These are phyloP conservation scores for Ectropis grisescens DNA, from an alignment of 1,140 invertebrate species.

Conservation along the genomic window DNA sequence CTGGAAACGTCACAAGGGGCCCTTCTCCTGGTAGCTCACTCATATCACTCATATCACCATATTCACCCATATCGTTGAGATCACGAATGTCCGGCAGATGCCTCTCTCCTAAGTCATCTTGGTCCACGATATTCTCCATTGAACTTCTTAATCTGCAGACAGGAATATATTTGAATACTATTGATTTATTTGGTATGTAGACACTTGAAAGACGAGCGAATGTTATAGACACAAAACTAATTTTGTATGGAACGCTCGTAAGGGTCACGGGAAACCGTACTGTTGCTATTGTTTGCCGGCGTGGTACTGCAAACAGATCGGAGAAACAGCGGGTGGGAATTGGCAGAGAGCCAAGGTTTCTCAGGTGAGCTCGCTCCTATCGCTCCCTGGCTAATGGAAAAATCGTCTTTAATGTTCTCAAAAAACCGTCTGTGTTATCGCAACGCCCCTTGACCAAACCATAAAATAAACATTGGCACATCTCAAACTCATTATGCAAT, in stretches of 20 bases:
- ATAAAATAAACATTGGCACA: constrained; percentile 17
- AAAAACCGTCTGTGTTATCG: constrained; percentile 32
- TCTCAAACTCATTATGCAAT: constrained; percentile 20
- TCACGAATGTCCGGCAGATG: constrained; percentile 68
- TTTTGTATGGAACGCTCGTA: background rate
- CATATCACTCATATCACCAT: constrained; percentile 59
- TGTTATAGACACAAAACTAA: background rate
- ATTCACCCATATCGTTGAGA: constrained; percentile 59
- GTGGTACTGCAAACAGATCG: constrained; percentile 52
- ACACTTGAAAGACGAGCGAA: too few species aligned
- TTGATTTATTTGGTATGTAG: too few species aligned
- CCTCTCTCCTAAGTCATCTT: constrained; percentile 52
- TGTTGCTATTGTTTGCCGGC: constrained; percentile 60
- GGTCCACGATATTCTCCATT: constrained; percentile 76
- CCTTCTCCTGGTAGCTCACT: constrained; percentile 60
- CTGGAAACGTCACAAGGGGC: constrained; percentile 83
- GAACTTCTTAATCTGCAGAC: constrained; percentile 72
- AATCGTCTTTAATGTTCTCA: constrained; percentile 17
- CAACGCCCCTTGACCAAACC: constrained; percentile 36
- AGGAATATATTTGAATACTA: constrained; percentile 4
- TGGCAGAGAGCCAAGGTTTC: constrained; percentile 56
- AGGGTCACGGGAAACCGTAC: constrained; percentile 25
- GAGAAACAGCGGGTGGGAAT: constrained; percentile 49
- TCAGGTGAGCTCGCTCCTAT: constrained; percentile 53
- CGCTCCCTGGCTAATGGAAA: constrained; percentile 20